phyloP scores from a whole-genome alignment of 2,888 invertebrate species.

The Eueremaeus valkanovi region DNA sequence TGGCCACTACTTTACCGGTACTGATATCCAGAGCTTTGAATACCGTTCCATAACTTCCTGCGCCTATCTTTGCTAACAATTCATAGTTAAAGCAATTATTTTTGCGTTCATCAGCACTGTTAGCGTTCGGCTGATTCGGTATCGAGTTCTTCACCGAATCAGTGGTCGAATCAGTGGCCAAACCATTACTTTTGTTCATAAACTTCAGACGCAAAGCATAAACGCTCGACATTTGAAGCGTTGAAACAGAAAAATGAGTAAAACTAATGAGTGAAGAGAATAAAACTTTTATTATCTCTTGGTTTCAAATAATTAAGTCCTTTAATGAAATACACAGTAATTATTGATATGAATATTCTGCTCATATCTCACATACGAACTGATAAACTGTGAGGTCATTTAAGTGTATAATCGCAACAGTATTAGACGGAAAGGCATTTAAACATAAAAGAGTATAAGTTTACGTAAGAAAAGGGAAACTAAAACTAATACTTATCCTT shows the following conservation, averaged over 20 bases:
- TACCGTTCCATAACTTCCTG: slow-evolving; percentile 11
- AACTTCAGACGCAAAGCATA: slow-evolving; percentile 15
- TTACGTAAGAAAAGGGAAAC: too few relatives aligned
- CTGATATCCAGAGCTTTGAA: slow-evolving; percentile 2
- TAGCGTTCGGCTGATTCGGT: not conserved
- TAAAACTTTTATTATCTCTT: not conserved
- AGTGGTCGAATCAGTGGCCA: not conserved
- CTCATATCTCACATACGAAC: too few relatives aligned
- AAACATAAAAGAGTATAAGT: too few relatives aligned
- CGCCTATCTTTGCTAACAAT: slow-evolving; percentile 15
- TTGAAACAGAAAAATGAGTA: not conserved
- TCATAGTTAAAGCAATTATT: not conserved
- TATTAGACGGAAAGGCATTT: too few relatives aligned
- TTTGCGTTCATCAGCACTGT: not conserved
- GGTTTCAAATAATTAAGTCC: not conserved
- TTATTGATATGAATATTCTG: not conserved
- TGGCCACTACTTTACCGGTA: slow-evolving; percentile 20
- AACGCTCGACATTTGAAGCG: not conserved
- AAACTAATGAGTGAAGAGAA: too few relatives aligned
- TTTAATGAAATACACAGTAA: not conserved
- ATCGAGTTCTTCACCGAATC: not conserved
- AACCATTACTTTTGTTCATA: not conserved
- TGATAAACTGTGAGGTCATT: too few relatives aligned
- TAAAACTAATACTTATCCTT: too few relatives aligned
- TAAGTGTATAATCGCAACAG: too few relatives aligned